Percentiles rank a stretch among this genome's conserved stretches.
Evolutionary conservation across 1,140 invertebrate species (phyloP).

Genomic region (Vollenhovia emeryi): DNA sequence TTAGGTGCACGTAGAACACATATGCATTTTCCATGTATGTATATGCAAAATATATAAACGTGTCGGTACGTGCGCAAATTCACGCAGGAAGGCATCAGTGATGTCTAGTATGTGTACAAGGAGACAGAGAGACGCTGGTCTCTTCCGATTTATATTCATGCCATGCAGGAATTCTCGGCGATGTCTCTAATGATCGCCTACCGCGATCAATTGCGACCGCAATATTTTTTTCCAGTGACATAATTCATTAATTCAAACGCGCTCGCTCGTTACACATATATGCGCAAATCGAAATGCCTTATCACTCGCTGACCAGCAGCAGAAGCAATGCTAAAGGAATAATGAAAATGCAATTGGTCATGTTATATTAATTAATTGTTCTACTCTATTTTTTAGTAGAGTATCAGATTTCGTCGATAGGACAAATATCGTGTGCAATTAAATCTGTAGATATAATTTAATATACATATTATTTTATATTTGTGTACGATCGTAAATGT

Average conservation of each 20-base stretch:
- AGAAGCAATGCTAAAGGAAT: not conserved
- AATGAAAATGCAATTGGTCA: not conserved
- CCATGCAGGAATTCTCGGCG: slow-evolving; percentile 24
- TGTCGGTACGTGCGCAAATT: too few relatives aligned
- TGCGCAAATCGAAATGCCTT: not conserved
- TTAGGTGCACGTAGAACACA: too few relatives aligned
- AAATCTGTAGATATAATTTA: not conserved
- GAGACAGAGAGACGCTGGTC: not conserved
- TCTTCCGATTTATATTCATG: not conserved
- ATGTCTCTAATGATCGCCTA: not conserved
- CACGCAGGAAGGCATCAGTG: too few relatives aligned
- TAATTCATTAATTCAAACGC: not conserved
- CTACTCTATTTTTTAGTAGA: not conserved
- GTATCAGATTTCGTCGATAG: not conserved
- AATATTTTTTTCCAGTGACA: not conserved
- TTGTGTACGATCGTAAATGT: not conserved
- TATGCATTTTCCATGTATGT: too few relatives aligned
- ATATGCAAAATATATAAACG: too few relatives aligned
- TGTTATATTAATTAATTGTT: not conserved
- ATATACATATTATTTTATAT: not conserved
- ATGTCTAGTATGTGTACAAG: too few relatives aligned
- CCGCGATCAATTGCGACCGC: not conserved
- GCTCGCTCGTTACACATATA: not conserved
- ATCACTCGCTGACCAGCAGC: not conserved
- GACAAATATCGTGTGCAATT: not conserved